Evolutionary conservation across 2,797 vertebrate species (phyloP).

Genomic region (Todus mexicanus): DNA sequence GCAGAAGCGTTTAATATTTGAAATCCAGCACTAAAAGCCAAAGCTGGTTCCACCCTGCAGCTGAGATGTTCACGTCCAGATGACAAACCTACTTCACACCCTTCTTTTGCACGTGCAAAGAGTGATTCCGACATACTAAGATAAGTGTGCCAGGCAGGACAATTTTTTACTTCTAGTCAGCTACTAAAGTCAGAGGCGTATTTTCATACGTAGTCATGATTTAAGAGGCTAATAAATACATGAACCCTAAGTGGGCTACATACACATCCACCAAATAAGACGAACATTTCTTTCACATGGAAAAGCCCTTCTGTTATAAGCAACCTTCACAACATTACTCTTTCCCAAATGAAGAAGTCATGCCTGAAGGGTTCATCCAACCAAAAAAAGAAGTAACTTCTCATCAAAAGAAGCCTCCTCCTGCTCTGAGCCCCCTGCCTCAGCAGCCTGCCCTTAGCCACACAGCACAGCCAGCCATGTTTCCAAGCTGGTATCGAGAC

Average conservation of each 20-base stretch:
- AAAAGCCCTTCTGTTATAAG: not conserved
- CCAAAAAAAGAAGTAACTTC: not conserved
- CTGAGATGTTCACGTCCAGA: not conserved
- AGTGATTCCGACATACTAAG: not conserved
- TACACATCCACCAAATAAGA: fast-evolving
- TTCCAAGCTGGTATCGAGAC: not conserved
- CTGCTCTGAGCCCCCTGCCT: fast-evolving
- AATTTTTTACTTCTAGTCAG: not conserved
- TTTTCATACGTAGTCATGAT: not conserved
- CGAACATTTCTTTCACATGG: not conserved
- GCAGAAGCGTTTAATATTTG: not conserved
- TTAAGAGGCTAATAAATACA: not conserved
- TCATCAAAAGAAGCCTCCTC: not conserved
- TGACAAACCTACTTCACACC: not conserved
- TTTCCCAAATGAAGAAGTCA: not conserved
- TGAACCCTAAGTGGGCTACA: not conserved
- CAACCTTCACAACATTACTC: not conserved
- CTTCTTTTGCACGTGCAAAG: not conserved
- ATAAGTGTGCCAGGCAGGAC: not conserved
- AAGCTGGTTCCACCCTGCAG: not conserved
- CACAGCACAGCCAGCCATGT: not conserved
- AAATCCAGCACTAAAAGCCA: not conserved
- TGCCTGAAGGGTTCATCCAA: not conserved
- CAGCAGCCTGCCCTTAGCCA: not conserved
- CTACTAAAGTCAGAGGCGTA: not conserved